Evolutionary conservation across 2,113 vertebrate species (phyloP), one percentile per base, ranked within the genome.

Genomic region (Semicossyphus pulcher): DNA sequence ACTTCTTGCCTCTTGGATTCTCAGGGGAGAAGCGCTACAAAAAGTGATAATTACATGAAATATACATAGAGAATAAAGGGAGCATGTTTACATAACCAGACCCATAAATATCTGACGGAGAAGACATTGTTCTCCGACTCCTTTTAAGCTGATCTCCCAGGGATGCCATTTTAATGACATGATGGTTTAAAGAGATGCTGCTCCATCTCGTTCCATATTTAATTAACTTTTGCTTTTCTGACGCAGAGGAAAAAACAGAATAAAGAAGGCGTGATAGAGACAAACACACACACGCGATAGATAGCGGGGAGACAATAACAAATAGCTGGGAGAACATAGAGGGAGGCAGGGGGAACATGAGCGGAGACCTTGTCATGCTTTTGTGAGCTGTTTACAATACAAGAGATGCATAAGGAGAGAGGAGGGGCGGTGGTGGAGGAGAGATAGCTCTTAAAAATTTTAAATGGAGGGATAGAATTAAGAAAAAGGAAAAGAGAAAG

Each of bases 21-120:
- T 95, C 96, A 82, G 47, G 96, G 95, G 96, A 93, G 85, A 92
- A 89, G 88, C 73, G 94, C 94, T 95, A 97, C 96, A 97, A 96
- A 97, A 97, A 96, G 93, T 97, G 97, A 98, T 99, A 97, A 99
- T 98, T 97, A 97, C 97, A 97, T 98, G 96, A 98, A 97, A 97
- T 97, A 97, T 97, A 98, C 96, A 97, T 97, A 95, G 95, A 96
- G 96, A 97, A 97, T 96, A 97, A 98, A 97, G 94, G 88, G 90
- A 95, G 94, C 95, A 94, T 96, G 97, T 97, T 99, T 98, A 97
- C 96, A 97, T 97, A 98, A 97, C 96, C 95, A 94, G 94, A 91
- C 96, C 96, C 96, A 96, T 97, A 98, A 98, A 97, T 97, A 97
- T 97, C 96, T 96, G 95, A 97, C 96, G 96, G 96, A 97, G 96